phyloP scores from a whole-genome alignment of 2,113 vertebrate genomes.

The Sisor rabdophorus region DNA sequence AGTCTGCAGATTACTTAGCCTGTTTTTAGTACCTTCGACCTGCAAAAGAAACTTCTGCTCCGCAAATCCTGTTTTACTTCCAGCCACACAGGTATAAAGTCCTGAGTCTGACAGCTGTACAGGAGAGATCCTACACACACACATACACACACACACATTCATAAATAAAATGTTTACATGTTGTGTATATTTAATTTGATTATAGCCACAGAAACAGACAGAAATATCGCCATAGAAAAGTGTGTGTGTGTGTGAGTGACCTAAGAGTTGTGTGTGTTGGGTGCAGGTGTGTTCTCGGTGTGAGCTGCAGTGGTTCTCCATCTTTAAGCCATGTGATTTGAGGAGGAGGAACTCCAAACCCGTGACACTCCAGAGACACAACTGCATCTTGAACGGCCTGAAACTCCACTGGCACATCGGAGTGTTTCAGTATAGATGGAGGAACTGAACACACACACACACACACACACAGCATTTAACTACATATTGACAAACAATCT shows the following conservation, averaged over 20 bases:
- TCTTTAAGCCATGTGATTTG: slow-evolving; percentile 86
- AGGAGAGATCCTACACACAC: slow-evolving; percentile 74
- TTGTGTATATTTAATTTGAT: no score
- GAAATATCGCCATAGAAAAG: neutral
- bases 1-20: neutral
- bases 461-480: no score
- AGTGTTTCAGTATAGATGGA: slow-evolving; percentile 67
- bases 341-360: slow-evolving; percentile 70
- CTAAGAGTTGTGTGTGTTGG: slow-evolving; percentile 30
- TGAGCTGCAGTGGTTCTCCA: slow-evolving; percentile 74
- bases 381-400: slow-evolving; percentile 63
- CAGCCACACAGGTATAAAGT: slow-evolving; percentile 79
- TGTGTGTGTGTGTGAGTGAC: slow-evolving; percentile 2
- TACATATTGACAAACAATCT: neutral
- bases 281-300: slow-evolving; percentile 71
- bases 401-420: slow-evolving; percentile 58
- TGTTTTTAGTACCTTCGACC: slow-evolving; percentile 71
- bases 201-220: neutral
- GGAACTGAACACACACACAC: slow-evolving; percentile 72
- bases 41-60: slow-evolving; percentile 79
- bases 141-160: slow-evolving; percentile 31
- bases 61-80: slow-evolving; percentile 78
- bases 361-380: slow-evolving; percentile 77
- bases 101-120: slow-evolving; percentile 79
- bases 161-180: neutral